Percentiles rank a stretch among this genome's conserved stretches.
Conservation (phyloP, 2,113 vertebrate species). For the Centropus unirufus region DNA sequence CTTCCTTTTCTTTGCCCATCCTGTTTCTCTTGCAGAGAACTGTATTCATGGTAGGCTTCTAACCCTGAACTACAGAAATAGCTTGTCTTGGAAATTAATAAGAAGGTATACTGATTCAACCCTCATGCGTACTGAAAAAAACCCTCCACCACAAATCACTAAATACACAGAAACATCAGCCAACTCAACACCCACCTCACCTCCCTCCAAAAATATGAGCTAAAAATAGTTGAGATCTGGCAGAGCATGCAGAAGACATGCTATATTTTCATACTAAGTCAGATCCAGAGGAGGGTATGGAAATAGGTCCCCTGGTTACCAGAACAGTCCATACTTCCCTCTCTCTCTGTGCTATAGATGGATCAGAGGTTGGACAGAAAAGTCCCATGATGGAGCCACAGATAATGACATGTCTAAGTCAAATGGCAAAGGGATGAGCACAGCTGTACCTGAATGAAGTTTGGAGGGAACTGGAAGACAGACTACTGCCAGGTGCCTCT, state of each 20-base stretch:
- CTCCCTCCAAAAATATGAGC: neutral
- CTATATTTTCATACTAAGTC: neutral
- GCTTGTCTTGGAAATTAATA: neutral
- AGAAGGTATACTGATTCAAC: neutral
- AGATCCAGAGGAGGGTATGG: neutral
- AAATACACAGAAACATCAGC: neutral
- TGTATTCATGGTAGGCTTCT: neutral
- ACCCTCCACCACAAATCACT: neutral
- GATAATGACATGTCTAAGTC: neutral
- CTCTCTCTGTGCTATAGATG: neutral
- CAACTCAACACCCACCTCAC: neutral
- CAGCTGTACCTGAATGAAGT: neutral
- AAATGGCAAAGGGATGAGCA: neutral
- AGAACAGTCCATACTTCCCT: neutral
- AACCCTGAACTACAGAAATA: neutral
- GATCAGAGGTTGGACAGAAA: neutral
- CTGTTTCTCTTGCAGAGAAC: neutral
- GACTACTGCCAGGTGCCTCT: too few relatives aligned
- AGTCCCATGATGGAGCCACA: neutral
- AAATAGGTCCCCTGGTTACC: neutral
- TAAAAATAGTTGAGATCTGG: neutral
- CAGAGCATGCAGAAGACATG: neutral
- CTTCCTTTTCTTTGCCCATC: neutral
- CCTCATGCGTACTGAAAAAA: neutral
- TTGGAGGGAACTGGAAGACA: neutral